Conservation (phyloP, 2,797 vertebrate species). For the Hybognathus amarus region DNA sequence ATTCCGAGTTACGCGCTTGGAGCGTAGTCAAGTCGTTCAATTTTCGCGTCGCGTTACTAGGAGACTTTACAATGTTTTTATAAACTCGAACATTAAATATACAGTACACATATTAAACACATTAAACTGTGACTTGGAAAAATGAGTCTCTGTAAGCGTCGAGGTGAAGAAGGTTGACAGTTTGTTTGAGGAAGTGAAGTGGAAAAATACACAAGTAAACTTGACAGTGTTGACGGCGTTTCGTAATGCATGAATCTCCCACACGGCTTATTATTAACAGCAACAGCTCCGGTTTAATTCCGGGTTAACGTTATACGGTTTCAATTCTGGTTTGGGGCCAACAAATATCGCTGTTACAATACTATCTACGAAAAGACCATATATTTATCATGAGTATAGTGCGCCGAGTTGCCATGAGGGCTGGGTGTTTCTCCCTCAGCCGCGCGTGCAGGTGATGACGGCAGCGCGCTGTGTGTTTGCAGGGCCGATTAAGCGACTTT, state of each 20-base stretch:
- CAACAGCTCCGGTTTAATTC: conserved; percentile 23
- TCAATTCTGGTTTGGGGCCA: not conserved
- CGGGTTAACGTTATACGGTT: conserved; percentile 4
- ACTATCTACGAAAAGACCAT: not conserved
- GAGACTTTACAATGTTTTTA: not conserved
- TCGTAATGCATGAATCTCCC: conserved; percentile 3
- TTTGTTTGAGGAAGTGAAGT: conserved; percentile 13
- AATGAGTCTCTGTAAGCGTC: not conserved
- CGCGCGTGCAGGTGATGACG: not conserved
- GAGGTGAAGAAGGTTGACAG: not conserved
- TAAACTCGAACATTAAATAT: not conserved
- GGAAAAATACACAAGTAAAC: not conserved
- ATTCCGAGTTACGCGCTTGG: not conserved
- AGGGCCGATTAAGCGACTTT: not conserved
- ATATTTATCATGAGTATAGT: not conserved
- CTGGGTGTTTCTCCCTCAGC: not conserved
- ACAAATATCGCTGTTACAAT: not conserved
- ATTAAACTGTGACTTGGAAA: not conserved
- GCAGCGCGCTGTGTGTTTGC: not conserved
- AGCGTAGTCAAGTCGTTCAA: not conserved
- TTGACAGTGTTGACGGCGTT: not conserved
- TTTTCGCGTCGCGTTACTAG: not conserved
- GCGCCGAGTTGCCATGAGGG: not conserved
- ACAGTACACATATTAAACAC: not conserved
- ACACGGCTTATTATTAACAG: conserved; percentile 23